Conservation (phyloP, 2,888 invertebrate species). For the Torymus aiolomorphi region DNA sequence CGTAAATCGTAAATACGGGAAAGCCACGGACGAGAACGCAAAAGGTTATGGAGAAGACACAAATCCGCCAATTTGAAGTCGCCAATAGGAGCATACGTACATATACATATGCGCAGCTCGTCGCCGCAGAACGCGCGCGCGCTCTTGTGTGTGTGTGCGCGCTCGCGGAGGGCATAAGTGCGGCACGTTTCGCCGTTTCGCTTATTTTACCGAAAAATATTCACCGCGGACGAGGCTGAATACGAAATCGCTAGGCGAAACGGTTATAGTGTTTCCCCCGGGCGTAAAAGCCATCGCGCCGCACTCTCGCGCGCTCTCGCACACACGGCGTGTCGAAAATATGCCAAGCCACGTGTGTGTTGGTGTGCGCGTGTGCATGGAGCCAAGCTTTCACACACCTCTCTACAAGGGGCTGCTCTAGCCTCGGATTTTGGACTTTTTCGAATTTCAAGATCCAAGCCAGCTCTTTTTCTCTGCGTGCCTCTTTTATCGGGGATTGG, state of each 20-base stretch:
- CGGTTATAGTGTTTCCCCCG: conserved; percentile 34
- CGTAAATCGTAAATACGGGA: conserved; percentile 1
- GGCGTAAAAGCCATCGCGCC: conserved; percentile 29
- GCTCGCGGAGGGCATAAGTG: not conserved
- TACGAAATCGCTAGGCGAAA: conserved; percentile 38
- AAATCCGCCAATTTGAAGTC: conserved; percentile 48
- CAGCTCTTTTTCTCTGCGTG: too few species aligned
- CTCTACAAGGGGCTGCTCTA: too few species aligned
- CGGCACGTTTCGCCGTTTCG: conserved; percentile 13
- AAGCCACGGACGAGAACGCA: conserved; percentile 27
- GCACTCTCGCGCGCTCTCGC: too few species aligned
- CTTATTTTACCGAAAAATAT: conserved; percentile 34
- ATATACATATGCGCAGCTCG: too few species aligned
- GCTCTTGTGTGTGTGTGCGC: too few species aligned
- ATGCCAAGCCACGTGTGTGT: too few species aligned
- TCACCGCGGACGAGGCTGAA: conserved; percentile 35
- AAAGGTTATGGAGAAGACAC: conserved; percentile 32
- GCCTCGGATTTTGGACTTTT: not conserved
- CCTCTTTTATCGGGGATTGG: too few species aligned
- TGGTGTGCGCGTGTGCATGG: too few species aligned
- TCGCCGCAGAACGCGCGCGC: not conserved
- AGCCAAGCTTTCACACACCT: too few species aligned
- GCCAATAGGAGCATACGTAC: not conserved
- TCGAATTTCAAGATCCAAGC: not conserved
- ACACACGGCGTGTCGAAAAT: too few species aligned